Evolutionary conservation across 2,797 vertebrate genomes (phyloP).

Genomic region (Enteromius argenteus): DNA sequence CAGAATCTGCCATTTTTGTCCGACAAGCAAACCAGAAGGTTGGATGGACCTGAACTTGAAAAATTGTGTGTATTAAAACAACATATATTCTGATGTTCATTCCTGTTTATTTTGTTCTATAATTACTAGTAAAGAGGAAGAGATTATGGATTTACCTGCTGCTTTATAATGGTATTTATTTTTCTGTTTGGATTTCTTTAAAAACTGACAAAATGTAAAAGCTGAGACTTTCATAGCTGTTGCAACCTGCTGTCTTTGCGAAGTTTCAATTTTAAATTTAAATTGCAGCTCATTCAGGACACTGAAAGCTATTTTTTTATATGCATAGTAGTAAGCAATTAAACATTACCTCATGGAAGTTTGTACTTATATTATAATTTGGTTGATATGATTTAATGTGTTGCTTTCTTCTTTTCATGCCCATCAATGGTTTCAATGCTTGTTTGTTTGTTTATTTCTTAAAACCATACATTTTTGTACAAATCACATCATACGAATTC

Average conservation of each 20-base stretch:
- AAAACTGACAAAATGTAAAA: background rate
- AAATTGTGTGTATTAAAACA: background rate
- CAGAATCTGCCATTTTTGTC: background rate
- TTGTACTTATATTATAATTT: background rate
- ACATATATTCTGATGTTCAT: background rate
- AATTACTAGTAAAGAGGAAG: background rate
- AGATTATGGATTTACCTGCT: background rate
- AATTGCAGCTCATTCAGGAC: background rate
- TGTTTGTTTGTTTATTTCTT: background rate
- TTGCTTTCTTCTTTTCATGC: background rate
- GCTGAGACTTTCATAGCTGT: background rate
- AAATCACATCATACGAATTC: background rate
- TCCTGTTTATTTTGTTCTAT: background rate
- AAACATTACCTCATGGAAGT: background rate
- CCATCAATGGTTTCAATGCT: background rate
- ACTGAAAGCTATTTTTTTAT: background rate
- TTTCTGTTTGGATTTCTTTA: background rate
- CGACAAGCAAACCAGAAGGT: background rate
- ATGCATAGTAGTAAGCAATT: background rate
- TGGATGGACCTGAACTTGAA: background rate
- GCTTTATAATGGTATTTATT: background rate
- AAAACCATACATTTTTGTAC: background rate
- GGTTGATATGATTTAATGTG: background rate
- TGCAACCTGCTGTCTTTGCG: background rate
- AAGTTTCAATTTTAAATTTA: background rate